Conservation (phyloP, 2,888 invertebrate genomes). For the Tetrapedia diversipes region DNA sequence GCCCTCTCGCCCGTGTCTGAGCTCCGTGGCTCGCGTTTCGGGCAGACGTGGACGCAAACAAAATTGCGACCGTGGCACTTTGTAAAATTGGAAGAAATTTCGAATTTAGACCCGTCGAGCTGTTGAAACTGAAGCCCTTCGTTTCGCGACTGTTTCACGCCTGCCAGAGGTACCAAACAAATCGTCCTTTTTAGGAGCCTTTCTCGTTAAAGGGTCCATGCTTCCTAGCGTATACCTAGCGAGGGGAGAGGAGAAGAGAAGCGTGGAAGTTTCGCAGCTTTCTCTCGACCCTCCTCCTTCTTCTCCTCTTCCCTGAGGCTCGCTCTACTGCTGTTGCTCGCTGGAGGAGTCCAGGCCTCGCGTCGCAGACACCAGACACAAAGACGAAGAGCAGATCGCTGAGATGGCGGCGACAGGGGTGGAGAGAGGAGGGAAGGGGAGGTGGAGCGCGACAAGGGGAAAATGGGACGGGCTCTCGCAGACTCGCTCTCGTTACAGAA, state of each 20-base stretch:
- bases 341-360: background rate
- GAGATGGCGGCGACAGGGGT: background rate
- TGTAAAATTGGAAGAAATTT: constrained; percentile 44
- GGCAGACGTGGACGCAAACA: constrained; percentile 3
- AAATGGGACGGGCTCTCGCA: constrained; percentile 23
- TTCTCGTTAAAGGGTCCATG: constrained; percentile 20
- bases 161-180: constrained; percentile 7
- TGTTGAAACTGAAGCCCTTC: constrained; percentile 18
- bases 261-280: background rate
- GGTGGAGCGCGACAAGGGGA: no score
- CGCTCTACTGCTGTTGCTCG: no score
- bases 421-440: background rate
- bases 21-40: constrained; percentile 1
- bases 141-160: background rate
- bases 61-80: constrained; percentile 32
- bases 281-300: background rate
- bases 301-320: background rate
- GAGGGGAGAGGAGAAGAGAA: no score
- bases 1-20: constrained; percentile 34
- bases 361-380: constrained; percentile 57
- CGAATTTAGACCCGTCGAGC: constrained; percentile 16
- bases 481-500: constrained; percentile 57
- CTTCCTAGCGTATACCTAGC: background rate
- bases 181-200: constrained; percentile 25
- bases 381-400: constrained; percentile 42